A percentile compares a stretch with the other conserved stretches of the same genome.
Conservation (phyloP, 1,140 invertebrate genomes). For the Plectrocnemia conspersa region DNA sequence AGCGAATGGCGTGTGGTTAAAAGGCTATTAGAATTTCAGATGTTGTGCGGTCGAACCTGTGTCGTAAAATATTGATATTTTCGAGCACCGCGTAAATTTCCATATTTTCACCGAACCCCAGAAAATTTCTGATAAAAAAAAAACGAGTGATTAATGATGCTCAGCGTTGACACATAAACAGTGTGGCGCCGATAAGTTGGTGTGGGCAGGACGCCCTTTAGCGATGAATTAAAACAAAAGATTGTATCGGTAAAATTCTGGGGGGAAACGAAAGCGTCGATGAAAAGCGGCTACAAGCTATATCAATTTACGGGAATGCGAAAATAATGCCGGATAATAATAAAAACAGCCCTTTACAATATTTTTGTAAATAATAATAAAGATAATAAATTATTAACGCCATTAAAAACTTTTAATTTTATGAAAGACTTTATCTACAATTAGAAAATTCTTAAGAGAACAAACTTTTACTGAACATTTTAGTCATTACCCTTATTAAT, state of each 20-base stretch:
- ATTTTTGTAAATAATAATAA: not conserved
- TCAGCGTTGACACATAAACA: constrained; percentile 25
- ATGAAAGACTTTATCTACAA: too few species aligned
- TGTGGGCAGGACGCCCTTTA: constrained; percentile 1
- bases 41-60: constrained; percentile 7
- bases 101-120: constrained; percentile 14
- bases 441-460: too few species aligned
- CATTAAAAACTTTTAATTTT: too few species aligned
- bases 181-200: constrained; percentile 17
- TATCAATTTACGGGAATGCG: not conserved
- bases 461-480: too few species aligned
- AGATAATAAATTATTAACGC: too few species aligned
- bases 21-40: constrained; percentile 22
- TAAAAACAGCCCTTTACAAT: not conserved
- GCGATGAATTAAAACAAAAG: constrained; percentile 5
- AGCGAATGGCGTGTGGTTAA: too few species aligned
- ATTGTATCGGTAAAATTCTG: too few species aligned
- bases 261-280: not conserved
- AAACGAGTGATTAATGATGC: constrained; percentile 23
- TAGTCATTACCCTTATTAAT: too few species aligned
- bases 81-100: constrained; percentile 17
- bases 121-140: constrained; percentile 8
- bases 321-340: not conserved
- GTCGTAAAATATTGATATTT: constrained; percentile 14
- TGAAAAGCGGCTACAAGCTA: not conserved